Conservation (phyloP, 2,113 vertebrate species). For the Zapus hudsonius region DNA sequence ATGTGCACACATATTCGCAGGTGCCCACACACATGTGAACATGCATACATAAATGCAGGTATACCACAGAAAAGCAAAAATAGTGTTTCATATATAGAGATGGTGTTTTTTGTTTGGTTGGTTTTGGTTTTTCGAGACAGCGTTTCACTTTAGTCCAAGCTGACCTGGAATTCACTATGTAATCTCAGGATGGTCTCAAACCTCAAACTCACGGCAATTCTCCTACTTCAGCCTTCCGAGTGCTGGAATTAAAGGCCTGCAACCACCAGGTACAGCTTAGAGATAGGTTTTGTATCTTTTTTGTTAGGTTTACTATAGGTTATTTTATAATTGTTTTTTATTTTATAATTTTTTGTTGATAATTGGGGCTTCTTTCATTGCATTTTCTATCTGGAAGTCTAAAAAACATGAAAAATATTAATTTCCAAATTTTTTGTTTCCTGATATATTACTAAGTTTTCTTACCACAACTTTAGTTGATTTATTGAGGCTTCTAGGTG, state of each 20-base stretch:
- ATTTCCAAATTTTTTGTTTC: slow-evolving; percentile 30
- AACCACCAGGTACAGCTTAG: not conserved
- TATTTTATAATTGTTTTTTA: slow-evolving; percentile 29
- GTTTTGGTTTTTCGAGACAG: not conserved
- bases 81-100: no score
- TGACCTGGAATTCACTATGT: not conserved
- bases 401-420: slow-evolving; percentile 27
- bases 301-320: slow-evolving; percentile 8
- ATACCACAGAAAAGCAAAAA: no score
- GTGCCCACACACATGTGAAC: no score
- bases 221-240: not conserved
- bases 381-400: slow-evolving; percentile 20
- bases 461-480: slow-evolving; percentile 14
- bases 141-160: not conserved
- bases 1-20: no score
- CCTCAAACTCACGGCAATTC: not conserved
- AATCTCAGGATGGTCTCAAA: not conserved
- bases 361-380: not conserved
- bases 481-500: not conserved
- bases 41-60: no score
- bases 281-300: not conserved
- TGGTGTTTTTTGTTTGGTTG: no score
- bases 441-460: slow-evolving; percentile 31
- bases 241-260: not conserved
- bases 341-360: slow-evolving; percentile 40